Base-by-base conservation (phyloP, 2,888 invertebrate genomes). In the Choristoneura rosaceana region DNA sequence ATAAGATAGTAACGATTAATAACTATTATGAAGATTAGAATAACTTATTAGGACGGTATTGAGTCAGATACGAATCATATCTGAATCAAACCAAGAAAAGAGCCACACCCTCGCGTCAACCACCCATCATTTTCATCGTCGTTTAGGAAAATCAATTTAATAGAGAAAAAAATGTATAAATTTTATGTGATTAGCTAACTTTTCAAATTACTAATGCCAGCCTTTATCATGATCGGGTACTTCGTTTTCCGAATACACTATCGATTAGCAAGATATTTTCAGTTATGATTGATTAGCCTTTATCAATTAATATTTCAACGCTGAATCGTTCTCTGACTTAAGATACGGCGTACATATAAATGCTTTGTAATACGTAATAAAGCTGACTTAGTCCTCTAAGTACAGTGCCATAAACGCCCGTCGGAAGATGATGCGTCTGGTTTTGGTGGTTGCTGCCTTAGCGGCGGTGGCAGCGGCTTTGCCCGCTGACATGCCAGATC, bases 401-500 rank as follows among this genome's bases (percentile, higher is more conserved):
- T 33, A 15, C 41, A 17, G 60, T 8, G 9, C 43, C 17, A 8
- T 55, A n/a, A 55, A 17, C 17, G 15, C 12, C 17, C 38, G 10
- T 45, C 7, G 47, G 15, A 58, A n/a, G 15, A 76, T 71, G 75
- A 76, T 78, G 70, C 82, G 82, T 68, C 74, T 81, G 58, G 69
- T 79, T 66, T 64, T 84, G 61, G 69, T 84, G 63, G 41, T 89
- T n/a, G 74, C 79, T 70, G 82, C 79, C 10, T 68, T 85, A 4
- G 74, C 80, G 62, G 79, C 81, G 74, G 84, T 78, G 3, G 81
- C 77, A 25, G 79, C 80, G 66, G 84, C 88, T 10, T 62, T 84
- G 60, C 85, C 86, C 45, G 73, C 82, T 25, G 68, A 50, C 38
- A 74, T 80, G 64, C 88, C 90, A 2, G 89, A 91, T 69, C 94